phyloP scores from a whole-genome alignment of 2,888 invertebrate genomes.

The Caenorhabditis sp. region DNA sequence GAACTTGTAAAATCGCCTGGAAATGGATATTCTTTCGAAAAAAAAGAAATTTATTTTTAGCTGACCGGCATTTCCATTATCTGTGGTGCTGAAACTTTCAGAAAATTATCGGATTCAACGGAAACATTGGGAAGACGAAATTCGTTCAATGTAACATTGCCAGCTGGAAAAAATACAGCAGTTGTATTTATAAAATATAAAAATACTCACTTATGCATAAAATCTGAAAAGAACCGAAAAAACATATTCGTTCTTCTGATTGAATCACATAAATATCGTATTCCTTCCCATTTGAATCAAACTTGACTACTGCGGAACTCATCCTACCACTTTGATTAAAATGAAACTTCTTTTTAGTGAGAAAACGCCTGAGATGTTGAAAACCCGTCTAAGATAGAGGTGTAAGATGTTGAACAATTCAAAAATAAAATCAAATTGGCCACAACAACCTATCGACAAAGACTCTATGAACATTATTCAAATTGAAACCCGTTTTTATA shows the following conservation, averaged over 20 bases:
- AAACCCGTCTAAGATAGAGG: too few relatives aligned
- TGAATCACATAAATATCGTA: slow-evolving; percentile 17
- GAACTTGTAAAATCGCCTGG: slow-evolving; percentile 24
- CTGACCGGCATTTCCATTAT: slow-evolving; percentile 28
- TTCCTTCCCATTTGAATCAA: neutral
- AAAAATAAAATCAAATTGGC: too few relatives aligned
- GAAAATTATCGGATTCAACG: slow-evolving; percentile 11
- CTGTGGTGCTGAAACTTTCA: slow-evolving; percentile 32
- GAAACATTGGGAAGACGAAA: slow-evolving; percentile 19
- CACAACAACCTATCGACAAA: too few relatives aligned
- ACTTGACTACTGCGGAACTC: neutral
- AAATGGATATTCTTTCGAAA: slow-evolving; percentile 1
- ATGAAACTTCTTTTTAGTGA: too few relatives aligned
- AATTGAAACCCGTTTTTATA: too few relatives aligned
- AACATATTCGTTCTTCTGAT: slow-evolving; percentile 22
- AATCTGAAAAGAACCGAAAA: slow-evolving; percentile 33
- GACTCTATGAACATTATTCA: too few relatives aligned
- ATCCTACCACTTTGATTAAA: too few relatives aligned
- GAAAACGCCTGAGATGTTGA: too few relatives aligned
- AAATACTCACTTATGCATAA: slow-evolving; percentile 23
- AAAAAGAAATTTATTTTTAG: neutral
- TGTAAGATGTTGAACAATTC: too few relatives aligned
- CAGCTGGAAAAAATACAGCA: slow-evolving; percentile 11
- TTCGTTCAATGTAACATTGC: slow-evolving; percentile 29
- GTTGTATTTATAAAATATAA: neutral